Evolutionary conservation across 2,113 vertebrate genomes (phyloP).

Genomic region (Gavia stellata): DNA sequence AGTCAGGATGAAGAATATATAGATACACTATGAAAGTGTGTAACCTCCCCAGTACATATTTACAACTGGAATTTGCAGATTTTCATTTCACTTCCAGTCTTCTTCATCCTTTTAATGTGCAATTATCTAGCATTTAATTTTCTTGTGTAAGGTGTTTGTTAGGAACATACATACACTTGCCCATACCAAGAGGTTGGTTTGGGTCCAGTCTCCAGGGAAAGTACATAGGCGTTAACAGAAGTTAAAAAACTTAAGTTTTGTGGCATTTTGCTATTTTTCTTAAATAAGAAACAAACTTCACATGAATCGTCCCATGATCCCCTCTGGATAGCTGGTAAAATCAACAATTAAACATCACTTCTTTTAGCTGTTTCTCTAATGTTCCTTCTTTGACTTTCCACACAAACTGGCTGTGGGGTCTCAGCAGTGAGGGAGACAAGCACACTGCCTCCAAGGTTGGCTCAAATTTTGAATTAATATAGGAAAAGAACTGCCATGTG

Average conservation of each 20-base stretch:
- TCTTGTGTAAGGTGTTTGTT: not conserved
- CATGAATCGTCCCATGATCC: not conserved
- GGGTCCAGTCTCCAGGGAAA: not conserved
- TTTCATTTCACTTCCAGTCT: not conserved
- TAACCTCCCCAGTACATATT: not conserved
- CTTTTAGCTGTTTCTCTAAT: not conserved
- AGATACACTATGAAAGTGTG: not conserved
- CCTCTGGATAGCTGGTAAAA: not conserved
- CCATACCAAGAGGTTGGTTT: not conserved
- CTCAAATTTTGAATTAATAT: not conserved
- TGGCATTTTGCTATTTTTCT: not conserved
- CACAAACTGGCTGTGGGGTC: not conserved
- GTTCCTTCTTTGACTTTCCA: not conserved
- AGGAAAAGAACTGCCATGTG: not conserved
- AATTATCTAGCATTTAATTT: not conserved
- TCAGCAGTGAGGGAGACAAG: not conserved
- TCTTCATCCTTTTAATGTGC: not conserved
- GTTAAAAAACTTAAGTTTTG: not conserved
- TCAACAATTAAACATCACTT: not conserved
- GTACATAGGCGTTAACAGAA: not conserved
- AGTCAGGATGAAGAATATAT: not conserved
- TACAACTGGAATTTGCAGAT: not conserved
- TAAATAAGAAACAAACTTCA: not conserved
- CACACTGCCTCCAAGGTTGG: not conserved
- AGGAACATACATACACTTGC: not conserved